A percentile compares a stretch with the other conserved stretches of the same genome.
phyloP scores from a whole-genome alignment of 2,113 vertebrate species.

The Hippolais icterina region DNA sequence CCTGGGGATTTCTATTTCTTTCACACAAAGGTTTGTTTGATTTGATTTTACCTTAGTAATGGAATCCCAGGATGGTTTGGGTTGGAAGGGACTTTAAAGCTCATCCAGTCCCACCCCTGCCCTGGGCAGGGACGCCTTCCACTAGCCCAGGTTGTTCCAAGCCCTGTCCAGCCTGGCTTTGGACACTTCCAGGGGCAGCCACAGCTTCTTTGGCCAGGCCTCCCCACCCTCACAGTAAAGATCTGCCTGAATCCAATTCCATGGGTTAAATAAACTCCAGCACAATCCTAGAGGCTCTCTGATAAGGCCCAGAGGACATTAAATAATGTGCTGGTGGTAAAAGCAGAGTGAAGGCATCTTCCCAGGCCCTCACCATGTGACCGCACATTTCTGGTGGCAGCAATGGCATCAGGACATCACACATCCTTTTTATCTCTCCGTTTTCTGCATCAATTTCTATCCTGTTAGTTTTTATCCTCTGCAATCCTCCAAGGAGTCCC shows the following conservation, averaged over 20 bases:
- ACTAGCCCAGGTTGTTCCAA: accelerated
- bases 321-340: neutral
- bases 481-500: neutral
- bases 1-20: neutral
- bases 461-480: neutral
- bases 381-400: accelerated
- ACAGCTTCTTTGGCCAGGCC: neutral
- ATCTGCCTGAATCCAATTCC: neutral
- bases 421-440: accelerated
- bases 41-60: neutral
- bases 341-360: neutral
- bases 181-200: neutral
- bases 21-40: neutral
- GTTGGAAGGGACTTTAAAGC: neutral
- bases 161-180: accelerated
- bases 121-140: neutral
- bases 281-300: neutral
- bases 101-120: accelerated
- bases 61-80: neutral
- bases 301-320: neutral
- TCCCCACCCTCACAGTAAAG: accelerated
- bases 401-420: accelerated
- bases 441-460: neutral
- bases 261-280: neutral
- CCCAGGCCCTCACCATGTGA: accelerated